A percentile compares a stretch with the other conserved stretches of the same genome.
Conservation (phyloP, 2,888 invertebrate genomes). For the Drosophila greeni region DNA sequence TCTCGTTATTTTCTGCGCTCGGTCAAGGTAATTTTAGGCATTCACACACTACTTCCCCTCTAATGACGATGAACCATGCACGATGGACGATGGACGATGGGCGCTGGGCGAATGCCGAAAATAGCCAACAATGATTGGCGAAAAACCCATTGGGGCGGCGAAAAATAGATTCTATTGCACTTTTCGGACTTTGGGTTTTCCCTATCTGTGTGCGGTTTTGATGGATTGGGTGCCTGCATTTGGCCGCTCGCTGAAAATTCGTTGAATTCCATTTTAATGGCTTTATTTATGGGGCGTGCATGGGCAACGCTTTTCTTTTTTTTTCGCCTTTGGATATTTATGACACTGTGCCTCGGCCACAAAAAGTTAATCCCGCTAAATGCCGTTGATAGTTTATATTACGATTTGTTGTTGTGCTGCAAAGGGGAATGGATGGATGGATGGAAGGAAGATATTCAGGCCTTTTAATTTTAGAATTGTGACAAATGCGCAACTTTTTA, state of each 20-base stretch:
- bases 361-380: slow-evolving; percentile 73
- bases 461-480: slow-evolving; percentile 46
- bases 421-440: slow-evolving; percentile 8
- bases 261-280: slow-evolving; percentile 67
- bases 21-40: slow-evolving; percentile 67
- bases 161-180: slow-evolving; percentile 28
- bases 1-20: slow-evolving; percentile 42
- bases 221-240: slow-evolving; percentile 37
- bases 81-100: slow-evolving; percentile 1
- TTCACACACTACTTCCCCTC: slow-evolving; percentile 16
- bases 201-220: slow-evolving; percentile 17
- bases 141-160: slow-evolving; percentile 19
- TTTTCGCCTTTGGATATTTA: slow-evolving; percentile 52
- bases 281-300: slow-evolving; percentile 69
- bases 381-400: slow-evolving; percentile 74
- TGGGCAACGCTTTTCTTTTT: slow-evolving; percentile 45
- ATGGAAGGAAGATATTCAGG: slow-evolving; percentile 19
- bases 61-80: slow-evolving; percentile 47
- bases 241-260: slow-evolving; percentile 44
- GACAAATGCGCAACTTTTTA: slow-evolving; percentile 45
- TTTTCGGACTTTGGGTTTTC: slow-evolving; percentile 11
- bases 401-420: slow-evolving; percentile 44
- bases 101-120: slow-evolving; percentile 12
- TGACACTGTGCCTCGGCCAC: slow-evolving; percentile 56
- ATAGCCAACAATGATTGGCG: slow-evolving; percentile 43